Evolutionary conservation across 2,797 vertebrate species (phyloP).

Genomic region (Karalla daura): DNA sequence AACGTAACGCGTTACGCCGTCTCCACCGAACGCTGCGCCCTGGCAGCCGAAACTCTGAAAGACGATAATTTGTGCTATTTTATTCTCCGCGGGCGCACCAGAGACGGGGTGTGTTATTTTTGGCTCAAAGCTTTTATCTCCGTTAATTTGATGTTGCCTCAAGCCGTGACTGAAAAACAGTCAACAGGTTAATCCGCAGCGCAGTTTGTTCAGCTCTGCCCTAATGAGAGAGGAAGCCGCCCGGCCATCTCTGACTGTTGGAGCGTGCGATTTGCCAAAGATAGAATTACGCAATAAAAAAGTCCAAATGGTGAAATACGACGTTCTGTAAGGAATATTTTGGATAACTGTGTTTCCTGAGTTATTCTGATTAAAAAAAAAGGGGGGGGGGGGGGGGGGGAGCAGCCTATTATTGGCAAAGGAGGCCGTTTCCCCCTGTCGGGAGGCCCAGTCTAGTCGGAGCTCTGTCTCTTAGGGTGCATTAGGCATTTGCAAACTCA

Average conservation of each 20-base stretch:
- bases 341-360: constrained; percentile 34
- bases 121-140: constrained; percentile 88
- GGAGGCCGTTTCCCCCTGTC: constrained; percentile 42
- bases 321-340: constrained; percentile 29
- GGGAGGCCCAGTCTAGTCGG: constrained; percentile 73
- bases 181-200: constrained; percentile 68
- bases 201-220: constrained; percentile 38
- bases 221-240: constrained; percentile 26
- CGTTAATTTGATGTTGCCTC: constrained; percentile 90
- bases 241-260: constrained; percentile 11
- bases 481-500: neutral
- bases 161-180: constrained; percentile 80
- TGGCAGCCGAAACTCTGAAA: constrained; percentile 84
- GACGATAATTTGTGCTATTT: constrained; percentile 85
- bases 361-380: constrained; percentile 22
- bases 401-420: constrained; percentile 1
- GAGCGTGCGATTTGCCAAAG: constrained; percentile 9
- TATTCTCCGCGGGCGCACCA: constrained; percentile 84
- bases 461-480: constrained; percentile 14
- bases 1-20: constrained; percentile 60
- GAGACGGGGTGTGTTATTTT: constrained; percentile 88
- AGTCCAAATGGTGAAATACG: constrained; percentile 17
- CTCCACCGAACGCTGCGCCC: constrained; percentile 81
- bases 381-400: too few species aligned
- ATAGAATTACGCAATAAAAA: constrained; percentile 20